Conservation (phyloP, 2,888 invertebrate genomes). For the Latrodectus elegans region DNA sequence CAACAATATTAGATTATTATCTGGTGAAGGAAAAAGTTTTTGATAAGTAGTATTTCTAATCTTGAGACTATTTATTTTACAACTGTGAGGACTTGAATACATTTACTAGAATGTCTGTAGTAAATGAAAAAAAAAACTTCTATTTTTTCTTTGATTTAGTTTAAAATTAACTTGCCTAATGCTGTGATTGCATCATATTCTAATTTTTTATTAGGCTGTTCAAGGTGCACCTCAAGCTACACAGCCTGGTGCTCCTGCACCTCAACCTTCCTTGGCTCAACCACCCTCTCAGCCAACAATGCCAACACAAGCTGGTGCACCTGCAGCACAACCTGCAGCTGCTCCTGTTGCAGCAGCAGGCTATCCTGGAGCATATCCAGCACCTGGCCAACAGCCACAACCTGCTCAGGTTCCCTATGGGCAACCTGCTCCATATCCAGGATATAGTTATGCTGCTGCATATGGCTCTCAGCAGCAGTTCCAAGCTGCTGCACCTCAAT, state of each 20-base stretch:
- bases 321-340: slow-evolving; percentile 54
- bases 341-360: slow-evolving; percentile 55
- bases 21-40: too few relatives aligned
- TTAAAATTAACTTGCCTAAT: too few relatives aligned
- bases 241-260: slow-evolving; percentile 36
- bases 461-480: slow-evolving; percentile 60
- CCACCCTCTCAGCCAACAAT: slow-evolving; percentile 20
- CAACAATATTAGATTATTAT: too few relatives aligned
- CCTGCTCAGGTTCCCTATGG: slow-evolving; percentile 61
- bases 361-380: slow-evolving; percentile 56
- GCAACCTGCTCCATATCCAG: slow-evolving; percentile 62
- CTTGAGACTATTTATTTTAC: too few relatives aligned
- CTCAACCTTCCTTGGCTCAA: slow-evolving; percentile 19
- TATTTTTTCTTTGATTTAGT: too few relatives aligned
- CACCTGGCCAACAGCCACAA: slow-evolving; percentile 59
- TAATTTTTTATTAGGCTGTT: slow-evolving; percentile 24
- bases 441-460: slow-evolving; percentile 62
- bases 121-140: too few relatives aligned
- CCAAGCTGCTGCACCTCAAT: slow-evolving; percentile 53
- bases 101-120: too few relatives aligned
- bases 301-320: slow-evolving; percentile 43
- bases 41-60: too few relatives aligned
- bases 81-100: too few relatives aligned
- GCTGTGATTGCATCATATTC: neutral
- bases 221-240: slow-evolving; percentile 23